Base-by-base conservation (phyloP, 2,888 invertebrate genomes). In the Drosophila setosimentum region DNA sequence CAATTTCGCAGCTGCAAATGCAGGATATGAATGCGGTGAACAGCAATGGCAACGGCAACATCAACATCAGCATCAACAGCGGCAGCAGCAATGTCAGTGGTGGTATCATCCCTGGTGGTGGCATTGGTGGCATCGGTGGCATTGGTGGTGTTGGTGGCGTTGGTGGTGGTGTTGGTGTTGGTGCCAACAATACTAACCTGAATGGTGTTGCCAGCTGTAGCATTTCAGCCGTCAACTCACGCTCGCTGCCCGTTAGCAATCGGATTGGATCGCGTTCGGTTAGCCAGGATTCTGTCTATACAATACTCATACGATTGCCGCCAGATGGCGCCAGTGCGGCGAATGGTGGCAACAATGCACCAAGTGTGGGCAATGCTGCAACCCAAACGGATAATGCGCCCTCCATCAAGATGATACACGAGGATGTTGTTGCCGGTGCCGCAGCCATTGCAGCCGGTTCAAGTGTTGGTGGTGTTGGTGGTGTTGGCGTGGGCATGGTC, bases 241-340 rank as follows among this genome's bases (percentile, higher is more conserved):
- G 64, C 92, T 96, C 95, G 62, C 92, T 96, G 69, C 96, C 96
- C 27, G 92, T 87, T 16, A 95, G 95, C 81, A 95, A 96, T 86
- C 94, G 95, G 86, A 91, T 92, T 35, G 87, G 86, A 77, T 94
- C 95, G 53, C 94, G 95, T 74, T 95, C 95, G 21, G 94, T 95
- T 13, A 96, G 96, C 60, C 96, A 95, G 80, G 96, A 96, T 89
- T 96, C 96, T 42, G 97, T 98, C 50, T 99, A 98, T 94, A 98
- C 98, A 68, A 98, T 99, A 91, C 94, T 99, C 76, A 99, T 99
- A 89, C 95, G 97, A 87, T 94, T 99, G 83, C 97, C 98, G 24
- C 95, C 95, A 66, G 95, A 95, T 70, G 92, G 92, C 30, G 92
- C 90, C 11, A 90, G 77, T 59, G 94, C 94, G 7, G 81, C 71